A percentile compares a stretch with the other conserved stretches of the same genome.
These are phyloP conservation scores for Cryptus viduatorius DNA, from an alignment of 2,888 invertebrate species.

Conservation along the genomic window DNA sequence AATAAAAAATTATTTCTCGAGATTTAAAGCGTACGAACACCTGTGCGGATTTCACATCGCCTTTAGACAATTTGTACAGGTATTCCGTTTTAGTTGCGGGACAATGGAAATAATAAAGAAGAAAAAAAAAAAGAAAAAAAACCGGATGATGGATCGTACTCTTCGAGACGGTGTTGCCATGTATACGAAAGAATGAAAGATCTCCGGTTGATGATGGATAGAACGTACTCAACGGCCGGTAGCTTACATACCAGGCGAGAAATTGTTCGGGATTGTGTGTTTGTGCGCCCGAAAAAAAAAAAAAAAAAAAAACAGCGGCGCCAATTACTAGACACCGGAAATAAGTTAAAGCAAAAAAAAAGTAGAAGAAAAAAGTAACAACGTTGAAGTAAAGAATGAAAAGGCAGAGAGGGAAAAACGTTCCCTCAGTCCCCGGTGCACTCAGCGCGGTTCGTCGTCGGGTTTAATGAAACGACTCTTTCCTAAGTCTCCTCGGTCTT, in stretches of 20 bases:
- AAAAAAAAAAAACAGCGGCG: not conserved
- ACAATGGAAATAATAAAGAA: no score
- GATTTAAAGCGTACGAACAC: no score
- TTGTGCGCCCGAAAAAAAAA: not conserved
- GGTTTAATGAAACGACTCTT: slow-evolving; percentile 55
- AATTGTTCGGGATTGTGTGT: not conserved
- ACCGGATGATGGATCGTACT: not conserved
- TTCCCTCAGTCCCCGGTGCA: slow-evolving; percentile 44
- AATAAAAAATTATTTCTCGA: no score
- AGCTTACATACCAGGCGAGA: not conserved
- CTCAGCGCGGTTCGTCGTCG: slow-evolving; percentile 38
- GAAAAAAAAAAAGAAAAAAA: not conserved
- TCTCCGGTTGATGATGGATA: not conserved
- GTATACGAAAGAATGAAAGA: slow-evolving; percentile 6
- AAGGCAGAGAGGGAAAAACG: slow-evolving; percentile 22
- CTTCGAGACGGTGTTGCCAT: not conserved
- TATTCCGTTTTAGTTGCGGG: no score
- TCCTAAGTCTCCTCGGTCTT: slow-evolving; percentile 28
- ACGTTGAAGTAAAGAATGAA: slow-evolving; percentile 3
- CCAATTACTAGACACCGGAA: slow-evolving; percentile 5
- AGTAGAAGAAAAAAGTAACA: not conserved
- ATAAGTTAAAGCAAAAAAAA: not conserved
- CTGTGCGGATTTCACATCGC: no score
- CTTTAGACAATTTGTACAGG: no score
- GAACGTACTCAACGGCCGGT: not conserved